These are phyloP conservation scores for Lasius platythorax DNA, from an alignment of 2,888 invertebrate species.

Conservation along the genomic window DNA sequence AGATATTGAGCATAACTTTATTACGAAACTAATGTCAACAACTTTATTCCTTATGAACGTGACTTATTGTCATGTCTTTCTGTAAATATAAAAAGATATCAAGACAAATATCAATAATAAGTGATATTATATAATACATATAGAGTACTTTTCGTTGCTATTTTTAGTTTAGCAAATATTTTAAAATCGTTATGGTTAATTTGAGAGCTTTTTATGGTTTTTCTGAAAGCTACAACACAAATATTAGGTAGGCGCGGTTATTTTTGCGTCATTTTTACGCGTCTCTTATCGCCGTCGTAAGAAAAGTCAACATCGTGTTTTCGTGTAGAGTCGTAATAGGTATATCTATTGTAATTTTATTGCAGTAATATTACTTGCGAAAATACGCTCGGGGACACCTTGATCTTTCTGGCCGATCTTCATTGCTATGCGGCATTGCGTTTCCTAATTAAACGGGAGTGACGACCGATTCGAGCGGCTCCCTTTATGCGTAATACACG, in stretches of 20 bases:
- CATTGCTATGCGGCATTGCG: slow-evolving; percentile 26
- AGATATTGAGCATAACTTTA: not conserved
- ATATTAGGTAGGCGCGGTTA: not conserved
- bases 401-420: slow-evolving; percentile 14
- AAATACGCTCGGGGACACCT: not conserved
- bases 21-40: not conserved
- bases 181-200: not conserved
- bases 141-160: not conserved
- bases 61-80: not conserved
- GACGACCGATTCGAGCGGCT: slow-evolving; percentile 21
- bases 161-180: slow-evolving; percentile 17
- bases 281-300: slow-evolving; percentile 14
- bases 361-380: slow-evolving; percentile 6
- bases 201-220: not conserved
- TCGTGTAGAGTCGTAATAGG: not conserved
- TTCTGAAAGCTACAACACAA: not conserved
- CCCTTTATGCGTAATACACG: slow-evolving; percentile 9
- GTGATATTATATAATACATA: not conserved
- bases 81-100: not conserved
- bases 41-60: not conserved
- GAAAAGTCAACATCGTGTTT: not conserved
- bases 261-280: slow-evolving; percentile 10
- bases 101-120: not conserved
- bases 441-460: slow-evolving; percentile 43
- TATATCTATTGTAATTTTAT: not conserved